Evolutionary conservation across 1,140 invertebrate genomes (phyloP).

Genomic region (Drosophila obscura): DNA sequence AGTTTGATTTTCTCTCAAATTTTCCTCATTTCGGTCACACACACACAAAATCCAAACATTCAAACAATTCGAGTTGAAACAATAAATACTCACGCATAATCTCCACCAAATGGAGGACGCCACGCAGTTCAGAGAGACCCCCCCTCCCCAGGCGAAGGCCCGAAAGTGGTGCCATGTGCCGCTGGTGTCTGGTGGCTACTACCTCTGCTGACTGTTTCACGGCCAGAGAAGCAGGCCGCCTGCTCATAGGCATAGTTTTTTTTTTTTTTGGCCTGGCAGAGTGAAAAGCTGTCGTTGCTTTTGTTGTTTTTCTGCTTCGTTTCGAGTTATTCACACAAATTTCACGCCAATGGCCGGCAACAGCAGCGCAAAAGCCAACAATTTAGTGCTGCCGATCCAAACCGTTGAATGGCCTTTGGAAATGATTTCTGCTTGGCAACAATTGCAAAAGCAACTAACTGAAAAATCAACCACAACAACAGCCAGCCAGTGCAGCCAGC

Average conservation of each 20-base stretch:
- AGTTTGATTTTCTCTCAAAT: slow-evolving; percentile 1
- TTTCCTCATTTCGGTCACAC: slow-evolving; percentile 19
- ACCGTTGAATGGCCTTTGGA: slow-evolving; percentile 68
- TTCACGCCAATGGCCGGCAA: slow-evolving; percentile 70
- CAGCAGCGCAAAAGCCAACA: slow-evolving; percentile 29
- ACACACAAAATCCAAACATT: slow-evolving; percentile 19
- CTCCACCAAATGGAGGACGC: slow-evolving; percentile 42
- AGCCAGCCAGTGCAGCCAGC: slow-evolving; percentile 3
- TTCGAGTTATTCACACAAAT: slow-evolving; percentile 76
- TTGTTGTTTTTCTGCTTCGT: slow-evolving; percentile 21
- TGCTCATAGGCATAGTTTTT: slow-evolving; percentile 69
- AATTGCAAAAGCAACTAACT: slow-evolving; percentile 31
- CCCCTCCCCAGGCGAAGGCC: slow-evolving; percentile 43
- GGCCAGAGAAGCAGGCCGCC: slow-evolving; percentile 54
- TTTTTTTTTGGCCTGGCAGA: slow-evolving; percentile 24
- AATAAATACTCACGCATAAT: slow-evolving; percentile 75
- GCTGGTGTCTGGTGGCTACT: background rate
- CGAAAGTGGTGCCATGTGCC: slow-evolving; percentile 42
- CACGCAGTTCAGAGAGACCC: background rate
- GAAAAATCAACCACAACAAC: slow-evolving; percentile 39
- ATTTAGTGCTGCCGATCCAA: slow-evolving; percentile 54
- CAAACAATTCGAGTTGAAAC: slow-evolving; percentile 59
- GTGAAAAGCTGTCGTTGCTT: slow-evolving; percentile 62
- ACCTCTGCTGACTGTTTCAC: slow-evolving; percentile 54
- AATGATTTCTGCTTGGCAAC: slow-evolving; percentile 70